Conservation (phyloP, 1,140 invertebrate species). For the Drosophila mauritiana region DNA sequence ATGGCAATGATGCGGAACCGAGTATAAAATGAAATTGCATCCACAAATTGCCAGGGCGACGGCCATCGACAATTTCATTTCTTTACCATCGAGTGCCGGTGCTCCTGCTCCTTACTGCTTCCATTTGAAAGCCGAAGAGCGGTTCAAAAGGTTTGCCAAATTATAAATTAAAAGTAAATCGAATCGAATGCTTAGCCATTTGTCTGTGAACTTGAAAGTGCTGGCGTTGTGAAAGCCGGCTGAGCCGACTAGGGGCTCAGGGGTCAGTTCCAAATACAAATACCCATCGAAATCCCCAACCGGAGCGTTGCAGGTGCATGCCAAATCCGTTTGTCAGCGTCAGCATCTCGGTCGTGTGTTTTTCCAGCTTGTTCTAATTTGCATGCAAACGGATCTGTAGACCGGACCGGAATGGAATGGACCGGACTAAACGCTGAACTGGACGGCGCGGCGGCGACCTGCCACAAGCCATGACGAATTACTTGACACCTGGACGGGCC, state of each 20-base stretch:
- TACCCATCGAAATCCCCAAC: constrained; percentile 17
- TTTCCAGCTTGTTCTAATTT: constrained; percentile 77
- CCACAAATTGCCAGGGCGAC: constrained; percentile 71
- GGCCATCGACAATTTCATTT: constrained; percentile 77
- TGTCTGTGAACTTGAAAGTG: constrained; percentile 80
- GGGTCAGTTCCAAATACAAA: constrained; percentile 49
- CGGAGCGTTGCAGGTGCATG: constrained; percentile 62
- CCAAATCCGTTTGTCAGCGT: constrained; percentile 73
- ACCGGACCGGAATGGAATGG: constrained; percentile 39
- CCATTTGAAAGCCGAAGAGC: constrained; percentile 52
- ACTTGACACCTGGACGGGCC: constrained; percentile 64
- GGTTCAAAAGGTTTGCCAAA: constrained; percentile 79
- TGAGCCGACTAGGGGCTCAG: constrained; percentile 6
- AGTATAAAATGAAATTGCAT: constrained; percentile 77
- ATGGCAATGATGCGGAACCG: constrained; percentile 74
- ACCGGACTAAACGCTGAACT: constrained; percentile 15
- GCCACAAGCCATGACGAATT: constrained; percentile 75
- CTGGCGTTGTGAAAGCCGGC: constrained; percentile 66
- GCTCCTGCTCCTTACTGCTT: constrained; percentile 29
- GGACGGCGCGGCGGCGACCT: constrained; percentile 23
- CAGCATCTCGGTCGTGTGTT: constrained; percentile 53
- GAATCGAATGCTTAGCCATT: constrained; percentile 78
- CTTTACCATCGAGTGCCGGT: constrained; percentile 17
- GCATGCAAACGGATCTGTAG: constrained; percentile 78
- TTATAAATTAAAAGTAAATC: constrained; percentile 83